These are phyloP conservation scores for Aporophyla lueneburgensis DNA, from an alignment of 2,888 invertebrate genomes.

Conservation along the genomic window DNA sequence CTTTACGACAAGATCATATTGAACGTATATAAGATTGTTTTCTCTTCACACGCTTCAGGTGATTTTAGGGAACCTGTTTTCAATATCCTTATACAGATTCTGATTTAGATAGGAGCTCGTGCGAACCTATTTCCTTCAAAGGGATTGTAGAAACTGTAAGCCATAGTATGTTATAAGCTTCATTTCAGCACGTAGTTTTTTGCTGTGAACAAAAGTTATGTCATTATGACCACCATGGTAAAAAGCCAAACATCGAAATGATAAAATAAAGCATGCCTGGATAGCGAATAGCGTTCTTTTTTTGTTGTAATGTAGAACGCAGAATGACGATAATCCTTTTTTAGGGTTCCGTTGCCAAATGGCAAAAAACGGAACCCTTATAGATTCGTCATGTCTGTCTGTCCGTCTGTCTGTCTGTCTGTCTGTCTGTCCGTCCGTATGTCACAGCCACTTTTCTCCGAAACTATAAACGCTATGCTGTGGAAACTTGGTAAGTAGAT, in stretches of 20 bases:
- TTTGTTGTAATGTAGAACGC: neutral
- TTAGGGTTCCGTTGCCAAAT: no score
- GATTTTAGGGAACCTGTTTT: constrained; percentile 17
- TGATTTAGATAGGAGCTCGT: constrained; percentile 48
- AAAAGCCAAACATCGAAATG: neutral
- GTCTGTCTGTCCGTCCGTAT: no score
- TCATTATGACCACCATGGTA: neutral
- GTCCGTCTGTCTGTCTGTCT: no score
- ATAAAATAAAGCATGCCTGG: neutral
- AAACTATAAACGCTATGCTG: no score
- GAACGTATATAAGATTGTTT: neutral
- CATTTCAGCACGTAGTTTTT: neutral
- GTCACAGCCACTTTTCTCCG: no score
- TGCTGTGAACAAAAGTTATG: neutral
- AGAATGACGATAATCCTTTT: neutral
- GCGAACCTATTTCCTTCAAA: neutral
- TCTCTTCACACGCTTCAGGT: constrained; percentile 8
- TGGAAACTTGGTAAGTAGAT: no score
- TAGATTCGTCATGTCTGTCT: no score
- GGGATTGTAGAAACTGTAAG: constrained; percentile 9
- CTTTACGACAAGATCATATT: neutral
- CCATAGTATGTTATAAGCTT: neutral
- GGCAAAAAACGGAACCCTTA: no score
- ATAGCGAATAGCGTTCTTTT: neutral
- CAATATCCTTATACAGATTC: constrained; percentile 44